These are phyloP conservation scores for Norana najaformis DNA, from an alignment of 2,888 invertebrate species.

Conservation along the genomic window DNA sequence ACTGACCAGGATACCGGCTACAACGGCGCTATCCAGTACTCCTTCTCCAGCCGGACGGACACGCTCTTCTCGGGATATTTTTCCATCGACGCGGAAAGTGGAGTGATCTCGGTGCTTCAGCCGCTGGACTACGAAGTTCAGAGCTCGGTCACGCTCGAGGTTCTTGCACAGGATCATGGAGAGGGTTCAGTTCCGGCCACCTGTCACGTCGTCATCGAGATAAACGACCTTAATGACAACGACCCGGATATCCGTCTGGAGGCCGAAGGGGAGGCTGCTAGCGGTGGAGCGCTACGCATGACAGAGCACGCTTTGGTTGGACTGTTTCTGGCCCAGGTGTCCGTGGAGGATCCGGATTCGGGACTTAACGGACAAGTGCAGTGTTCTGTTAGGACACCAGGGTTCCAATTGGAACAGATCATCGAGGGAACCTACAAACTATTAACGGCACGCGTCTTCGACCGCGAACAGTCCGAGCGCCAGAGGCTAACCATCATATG, in stretches of 20 bases:
- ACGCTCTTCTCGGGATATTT: conserved; percentile 19
- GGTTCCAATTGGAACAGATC: conserved; percentile 50
- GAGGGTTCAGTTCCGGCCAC: conserved; percentile 75
- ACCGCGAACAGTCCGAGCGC: conserved; percentile 33
- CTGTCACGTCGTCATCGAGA: conserved; percentile 66
- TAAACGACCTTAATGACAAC: conserved; percentile 80
- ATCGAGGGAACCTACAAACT: conserved; percentile 34
- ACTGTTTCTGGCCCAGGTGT: conserved; percentile 38
- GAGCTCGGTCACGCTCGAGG: conserved; percentile 33
- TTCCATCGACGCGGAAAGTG: conserved; percentile 31
- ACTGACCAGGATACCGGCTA: conserved; percentile 32
- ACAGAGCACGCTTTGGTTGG: conserved; percentile 41
- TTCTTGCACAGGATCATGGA: conserved; percentile 37
- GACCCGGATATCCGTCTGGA: conserved; percentile 82
- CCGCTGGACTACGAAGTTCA: conserved; percentile 36
- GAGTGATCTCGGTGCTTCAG: conserved; percentile 34
- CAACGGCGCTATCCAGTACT: conserved; percentile 35
- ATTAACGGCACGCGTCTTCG: conserved; percentile 33
- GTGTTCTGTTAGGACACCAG: conserved; percentile 49
- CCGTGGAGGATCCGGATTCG: conserved; percentile 34
- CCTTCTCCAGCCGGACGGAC: conserved; percentile 7
- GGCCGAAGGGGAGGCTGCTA: conserved; percentile 46
- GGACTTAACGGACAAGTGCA: conserved; percentile 38
- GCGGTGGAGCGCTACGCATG: background rate
- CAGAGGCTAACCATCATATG: conserved; percentile 33